phyloP scores from a whole-genome alignment of 2,888 invertebrate species.

The Choristoneura rosaceana region DNA sequence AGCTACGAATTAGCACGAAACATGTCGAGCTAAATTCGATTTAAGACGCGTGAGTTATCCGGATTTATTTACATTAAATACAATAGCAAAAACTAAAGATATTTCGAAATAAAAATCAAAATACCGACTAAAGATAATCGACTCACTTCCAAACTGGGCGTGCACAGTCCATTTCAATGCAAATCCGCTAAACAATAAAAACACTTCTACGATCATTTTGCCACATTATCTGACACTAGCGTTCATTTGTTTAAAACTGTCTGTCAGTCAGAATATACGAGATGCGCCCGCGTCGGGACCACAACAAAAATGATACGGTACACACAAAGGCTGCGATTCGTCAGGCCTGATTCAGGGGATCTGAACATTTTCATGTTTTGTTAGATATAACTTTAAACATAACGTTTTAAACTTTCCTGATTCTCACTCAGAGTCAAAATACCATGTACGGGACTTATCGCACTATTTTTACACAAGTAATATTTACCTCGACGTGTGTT shows the following conservation, averaged over 20 bases:
- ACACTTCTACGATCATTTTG: slow-evolving; percentile 47
- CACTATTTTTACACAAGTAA: too few relatives aligned
- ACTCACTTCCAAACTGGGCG: slow-evolving; percentile 81
- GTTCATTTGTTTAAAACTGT: slow-evolving; percentile 15
- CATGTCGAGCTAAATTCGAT: too few relatives aligned
- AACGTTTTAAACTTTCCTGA: too few relatives aligned
- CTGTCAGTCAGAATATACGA: slow-evolving; percentile 21
- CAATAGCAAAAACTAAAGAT: too few relatives aligned
- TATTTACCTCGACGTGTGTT: too few relatives aligned
- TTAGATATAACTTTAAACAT: too few relatives aligned
- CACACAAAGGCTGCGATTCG: slow-evolving; percentile 65
- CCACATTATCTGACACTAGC: slow-evolving; percentile 26
- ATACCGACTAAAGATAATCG: neutral
- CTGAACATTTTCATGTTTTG: slow-evolving; percentile 53
- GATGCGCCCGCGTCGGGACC: slow-evolving; percentile 53
- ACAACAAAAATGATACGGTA: slow-evolving; percentile 77
- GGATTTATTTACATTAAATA: too few relatives aligned
- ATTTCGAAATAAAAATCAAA: too few relatives aligned
- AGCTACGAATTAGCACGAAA: too few relatives aligned
- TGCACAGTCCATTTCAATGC: slow-evolving; percentile 64
- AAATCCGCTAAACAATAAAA: slow-evolving; percentile 59
- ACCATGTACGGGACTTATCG: too few relatives aligned
- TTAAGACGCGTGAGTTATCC: too few relatives aligned
- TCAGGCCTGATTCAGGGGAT: slow-evolving; percentile 61
- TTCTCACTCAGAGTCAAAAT: too few relatives aligned